A percentile compares a stretch with the other conserved stretches of the same genome.
Evolutionary conservation across 2,113 vertebrate species (phyloP).

Genomic region (Dicentrarchus labrax): DNA sequence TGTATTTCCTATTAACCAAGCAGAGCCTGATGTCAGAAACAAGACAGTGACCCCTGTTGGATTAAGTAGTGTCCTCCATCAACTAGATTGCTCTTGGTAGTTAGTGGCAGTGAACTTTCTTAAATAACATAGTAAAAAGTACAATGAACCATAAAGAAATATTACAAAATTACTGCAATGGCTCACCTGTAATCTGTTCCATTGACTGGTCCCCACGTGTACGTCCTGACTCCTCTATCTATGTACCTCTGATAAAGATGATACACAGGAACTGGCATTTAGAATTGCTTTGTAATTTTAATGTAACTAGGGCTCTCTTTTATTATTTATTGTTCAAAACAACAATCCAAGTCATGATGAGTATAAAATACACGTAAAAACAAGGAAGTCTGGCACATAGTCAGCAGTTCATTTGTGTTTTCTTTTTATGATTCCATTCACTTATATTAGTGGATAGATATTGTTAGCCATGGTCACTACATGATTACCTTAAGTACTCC

Average conservation of each 20-base stretch:
- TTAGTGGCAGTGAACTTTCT: neutral
- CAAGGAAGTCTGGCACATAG: neutral
- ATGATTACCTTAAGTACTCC: neutral
- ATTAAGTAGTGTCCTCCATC: conserved; percentile 35
- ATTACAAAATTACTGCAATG: neutral
- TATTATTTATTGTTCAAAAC: neutral
- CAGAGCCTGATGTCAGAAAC: conserved; percentile 31
- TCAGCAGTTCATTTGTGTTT: neutral
- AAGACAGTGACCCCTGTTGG: conserved; percentile 71
- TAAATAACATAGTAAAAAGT: neutral
- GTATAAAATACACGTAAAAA: neutral
- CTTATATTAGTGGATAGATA: neutral
- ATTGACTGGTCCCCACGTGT: conserved; percentile 96
- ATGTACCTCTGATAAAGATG: conserved; percentile 91
- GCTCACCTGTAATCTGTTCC: conserved; percentile 98
- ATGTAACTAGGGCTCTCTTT: neutral
- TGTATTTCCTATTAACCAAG: conserved; percentile 5
- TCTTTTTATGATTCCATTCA: neutral
- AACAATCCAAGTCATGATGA: neutral
- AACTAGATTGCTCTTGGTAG: conserved; percentile 5
- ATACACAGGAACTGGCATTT: conserved; percentile 36
- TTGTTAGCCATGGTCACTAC: neutral
- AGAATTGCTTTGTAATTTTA: neutral
- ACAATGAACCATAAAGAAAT: neutral
- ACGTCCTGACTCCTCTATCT: conserved; percentile 94